These are phyloP conservation scores for Macrosiphum euphorbiae DNA, from an alignment of 2,888 invertebrate genomes.

Conservation along the genomic window DNA sequence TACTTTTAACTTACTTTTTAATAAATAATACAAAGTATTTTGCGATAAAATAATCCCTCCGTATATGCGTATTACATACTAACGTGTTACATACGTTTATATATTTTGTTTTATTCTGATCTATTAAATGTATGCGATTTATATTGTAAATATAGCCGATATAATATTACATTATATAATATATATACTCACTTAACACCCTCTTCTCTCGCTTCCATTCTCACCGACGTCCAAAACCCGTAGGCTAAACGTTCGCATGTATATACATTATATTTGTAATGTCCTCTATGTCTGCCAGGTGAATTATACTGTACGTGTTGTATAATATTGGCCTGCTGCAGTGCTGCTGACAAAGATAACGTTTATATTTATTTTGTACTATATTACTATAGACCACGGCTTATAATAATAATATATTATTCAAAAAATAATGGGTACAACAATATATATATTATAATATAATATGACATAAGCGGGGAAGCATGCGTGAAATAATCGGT, in stretches of 20 bases:
- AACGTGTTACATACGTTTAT: not conserved
- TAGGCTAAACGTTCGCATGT: not conserved
- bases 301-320: not conserved
- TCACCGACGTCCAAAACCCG: not conserved
- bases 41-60: not conserved
- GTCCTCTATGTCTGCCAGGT: not conserved
- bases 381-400: not conserved
- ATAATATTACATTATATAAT: too few relatives aligned
- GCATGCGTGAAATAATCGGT: not conserved
- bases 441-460: not conserved
- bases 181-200: not conserved
- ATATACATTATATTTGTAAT: not conserved
- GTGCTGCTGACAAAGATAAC: not conserved
- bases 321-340: not conserved
- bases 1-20: not conserved
- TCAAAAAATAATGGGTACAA: not conserved
- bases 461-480: not conserved
- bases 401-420: not conserved
- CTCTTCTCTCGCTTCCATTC: not conserved
- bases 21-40: not conserved
- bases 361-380: not conserved
- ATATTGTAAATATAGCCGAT: not conserved
- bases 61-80: not conserved
- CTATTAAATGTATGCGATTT: not conserved
- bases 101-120: not conserved